Base-by-base conservation (phyloP, 2,888 invertebrate genomes). In the Gandaritis pyraliata region DNA sequence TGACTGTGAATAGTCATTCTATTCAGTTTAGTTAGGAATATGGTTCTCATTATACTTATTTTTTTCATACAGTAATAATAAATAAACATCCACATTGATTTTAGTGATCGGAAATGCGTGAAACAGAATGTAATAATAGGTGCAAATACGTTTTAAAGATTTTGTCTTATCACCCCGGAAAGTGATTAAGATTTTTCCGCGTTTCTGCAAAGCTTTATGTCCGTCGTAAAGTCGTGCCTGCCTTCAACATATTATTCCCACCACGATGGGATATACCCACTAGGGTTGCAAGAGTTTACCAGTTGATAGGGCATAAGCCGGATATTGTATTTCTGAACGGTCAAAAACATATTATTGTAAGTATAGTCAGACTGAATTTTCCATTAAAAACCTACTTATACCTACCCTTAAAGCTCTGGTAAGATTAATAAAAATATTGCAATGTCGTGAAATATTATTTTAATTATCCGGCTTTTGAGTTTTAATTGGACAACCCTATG, bases 171-270 rank as follows among this genome's bases (percentile, higher is more conserved):
- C 18, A 43, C n/a, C 13, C 29, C 30, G 29, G 46, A 30, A 58
- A 45, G 58, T 50, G 50, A 58, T 58, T 51, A 58, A 51, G 39
- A 30, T 29, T 58, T 65, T 70, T 65, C 61, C 58, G 60, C 69
- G 62, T 69, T 69, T 66, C 71, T 64, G 64, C 71, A 72, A 72
- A 77, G 81, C 81, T 86, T 87, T 86, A 87, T 85, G 81, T 67
- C 64, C 64, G 76, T 80, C 84, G 77, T 88, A 88, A 88, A 87
- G 80, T 76, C 77, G 74, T 76, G 68, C 60, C 61, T 71, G 71
- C 66, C 64, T 69, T 58, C 57, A 64, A 69, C 71, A 71, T 66
- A 69, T 54, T 54, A 54, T 71, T 69, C 71, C 66, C 56, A 64
- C 47, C 58, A 56, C 66, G 62, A 67, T 64, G 67, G 64, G 58